Percentiles rank a stretch among this genome's conserved stretches.
Conservation (phyloP, 2,888 invertebrate genomes). For the Ophion costatus region DNA sequence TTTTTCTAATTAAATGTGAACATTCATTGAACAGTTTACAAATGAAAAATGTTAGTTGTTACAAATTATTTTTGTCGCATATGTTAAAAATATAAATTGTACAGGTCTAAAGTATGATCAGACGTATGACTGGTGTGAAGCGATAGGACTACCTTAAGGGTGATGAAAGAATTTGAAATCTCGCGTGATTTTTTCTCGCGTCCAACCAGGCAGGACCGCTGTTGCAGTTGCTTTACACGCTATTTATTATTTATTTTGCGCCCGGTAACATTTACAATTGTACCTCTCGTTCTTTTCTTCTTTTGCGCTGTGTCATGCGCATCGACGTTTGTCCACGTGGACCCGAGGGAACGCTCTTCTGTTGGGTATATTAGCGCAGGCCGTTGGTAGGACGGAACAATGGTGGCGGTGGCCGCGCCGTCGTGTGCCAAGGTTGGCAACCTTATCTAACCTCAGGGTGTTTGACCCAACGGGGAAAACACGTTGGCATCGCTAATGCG, state of each 20-base stretch:
- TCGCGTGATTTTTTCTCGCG: neutral
- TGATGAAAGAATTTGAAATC: neutral
- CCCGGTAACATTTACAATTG: neutral
- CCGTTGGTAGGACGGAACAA: slow-evolving; percentile 32
- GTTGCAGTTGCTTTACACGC: neutral
- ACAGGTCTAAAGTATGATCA: too few relatives aligned
- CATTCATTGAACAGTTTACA: too few relatives aligned
- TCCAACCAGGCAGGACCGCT: neutral
- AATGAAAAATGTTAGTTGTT: too few relatives aligned
- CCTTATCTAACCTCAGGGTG: slow-evolving; percentile 79
- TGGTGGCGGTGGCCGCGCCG: slow-evolving; percentile 32
- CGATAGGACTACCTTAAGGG: too few relatives aligned
- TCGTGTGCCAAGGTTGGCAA: slow-evolving; percentile 69
- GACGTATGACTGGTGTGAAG: too few relatives aligned
- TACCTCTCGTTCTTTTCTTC: neutral
- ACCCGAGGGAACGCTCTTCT: neutral
- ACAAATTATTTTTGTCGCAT: too few relatives aligned
- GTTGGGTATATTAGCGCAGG: slow-evolving; percentile 33
- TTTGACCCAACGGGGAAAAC: slow-evolving; percentile 79
- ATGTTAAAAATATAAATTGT: too few relatives aligned
- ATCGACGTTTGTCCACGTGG: neutral
- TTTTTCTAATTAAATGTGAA: too few relatives aligned
- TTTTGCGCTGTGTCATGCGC: neutral
- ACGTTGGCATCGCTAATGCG: slow-evolving; percentile 71
- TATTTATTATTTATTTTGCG: neutral